Evolutionary conservation across 37 sponge, comb jelly and placozoan genomes (phyloP).

Genomic region (Hormiphora californensis): DNA sequence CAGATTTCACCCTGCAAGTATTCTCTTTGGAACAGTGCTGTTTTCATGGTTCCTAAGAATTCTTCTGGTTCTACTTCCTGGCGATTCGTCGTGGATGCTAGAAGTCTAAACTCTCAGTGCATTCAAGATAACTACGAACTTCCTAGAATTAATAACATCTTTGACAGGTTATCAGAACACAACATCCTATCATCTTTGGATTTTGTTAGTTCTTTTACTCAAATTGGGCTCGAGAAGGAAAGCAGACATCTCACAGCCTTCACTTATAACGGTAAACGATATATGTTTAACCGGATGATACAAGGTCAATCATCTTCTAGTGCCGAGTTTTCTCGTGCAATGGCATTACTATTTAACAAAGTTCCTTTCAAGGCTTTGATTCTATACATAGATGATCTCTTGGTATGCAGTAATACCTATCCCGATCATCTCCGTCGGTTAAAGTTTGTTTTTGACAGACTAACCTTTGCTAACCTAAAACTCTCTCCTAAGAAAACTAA

Average conservation of each 20-base stretch:
- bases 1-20: neutral
- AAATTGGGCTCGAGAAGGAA: neutral
- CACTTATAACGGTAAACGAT: neutral
- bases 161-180: conserved; percentile 22
- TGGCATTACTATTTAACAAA: neutral
- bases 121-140: conserved; percentile 17
- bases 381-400: conserved; percentile 16
- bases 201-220: neutral
- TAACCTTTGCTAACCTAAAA: conserved; percentile 18
- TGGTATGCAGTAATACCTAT: neutral
- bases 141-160: conserved; percentile 22
- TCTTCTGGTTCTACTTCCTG: neutral
- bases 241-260: neutral
- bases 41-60: neutral
- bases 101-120: conserved; percentile 23
- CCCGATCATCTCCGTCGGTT: neutral
- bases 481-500: neutral
- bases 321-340: neutral
- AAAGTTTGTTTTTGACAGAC: conserved; percentile 6
- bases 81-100: conserved; percentile 35
- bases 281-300: neutral
- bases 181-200: conserved; percentile 36
- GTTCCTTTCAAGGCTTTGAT: neutral
- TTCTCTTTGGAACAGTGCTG: neutral
- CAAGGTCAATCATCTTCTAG: neutral